phyloP scores from a whole-genome alignment of 2,888 invertebrate species.

The Sisyra terminalis region DNA sequence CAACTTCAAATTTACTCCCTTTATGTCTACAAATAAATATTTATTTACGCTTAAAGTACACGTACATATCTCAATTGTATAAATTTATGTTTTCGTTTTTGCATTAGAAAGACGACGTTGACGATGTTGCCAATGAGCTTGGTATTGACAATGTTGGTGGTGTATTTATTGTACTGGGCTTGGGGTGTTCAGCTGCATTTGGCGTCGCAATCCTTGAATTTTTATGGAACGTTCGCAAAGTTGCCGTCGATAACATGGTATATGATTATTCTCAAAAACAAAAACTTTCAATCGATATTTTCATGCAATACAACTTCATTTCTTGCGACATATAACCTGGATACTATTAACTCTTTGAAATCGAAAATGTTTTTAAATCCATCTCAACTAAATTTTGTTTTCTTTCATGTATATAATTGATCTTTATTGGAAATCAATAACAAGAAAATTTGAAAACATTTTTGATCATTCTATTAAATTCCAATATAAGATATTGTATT shows the following conservation, averaged over 20 bases:
- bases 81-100: background rate
- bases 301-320: no score
- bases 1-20: no score
- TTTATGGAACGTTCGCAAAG: conserved; percentile 63
- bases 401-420: no score
- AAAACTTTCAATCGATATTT: background rate
- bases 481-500: no score
- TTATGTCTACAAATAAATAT: background rate
- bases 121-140: conserved; percentile 34
- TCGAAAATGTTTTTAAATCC: no score
- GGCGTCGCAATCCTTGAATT: conserved; percentile 70
- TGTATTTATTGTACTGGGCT: conserved; percentile 70
- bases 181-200: conserved; percentile 54
- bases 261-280: no score
- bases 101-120: conserved; percentile 15
- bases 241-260: conserved; percentile 64
- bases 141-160: conserved; percentile 82
- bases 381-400: no score
- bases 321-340: no score
- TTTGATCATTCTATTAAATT: no score
- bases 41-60: background rate
- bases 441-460: no score
- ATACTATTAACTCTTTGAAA: no score
- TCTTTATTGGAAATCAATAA: no score
- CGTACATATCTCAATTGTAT: background rate